Evolutionary conservation across 2,888 invertebrate species (phyloP).

Genomic region (Ecdyonurus torrentis): DNA sequence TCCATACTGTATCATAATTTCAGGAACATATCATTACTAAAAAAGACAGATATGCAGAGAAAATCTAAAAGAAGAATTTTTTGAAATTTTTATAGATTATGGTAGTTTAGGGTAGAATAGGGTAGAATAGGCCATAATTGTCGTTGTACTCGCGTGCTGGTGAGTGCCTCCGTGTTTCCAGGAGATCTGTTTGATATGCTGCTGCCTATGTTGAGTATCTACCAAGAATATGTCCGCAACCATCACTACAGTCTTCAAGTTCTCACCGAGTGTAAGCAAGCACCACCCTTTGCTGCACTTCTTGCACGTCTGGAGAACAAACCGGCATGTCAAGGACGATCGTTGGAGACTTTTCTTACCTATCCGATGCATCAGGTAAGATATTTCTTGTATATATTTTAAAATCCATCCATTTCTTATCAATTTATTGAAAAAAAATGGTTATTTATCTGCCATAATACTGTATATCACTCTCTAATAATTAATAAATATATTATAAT

Average conservation of each 20-base stretch:
- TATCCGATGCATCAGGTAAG: slow-evolving; percentile 88
- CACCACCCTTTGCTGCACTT: slow-evolving; percentile 53
- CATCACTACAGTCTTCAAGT: slow-evolving; percentile 88
- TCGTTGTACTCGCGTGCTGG: neutral
- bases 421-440: too few species aligned
- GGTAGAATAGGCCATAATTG: neutral
- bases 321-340: slow-evolving; percentile 65
- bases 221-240: slow-evolving; percentile 87
- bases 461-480: too few species aligned
- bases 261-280: slow-evolving; percentile 80
- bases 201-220: slow-evolving; percentile 84
- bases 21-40: too few species aligned
- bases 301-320: slow-evolving; percentile 70
- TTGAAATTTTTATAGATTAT: too few species aligned
- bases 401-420: too few species aligned
- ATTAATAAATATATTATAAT: too few species aligned
- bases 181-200: slow-evolving; percentile 91
- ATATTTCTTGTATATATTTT: too few species aligned
- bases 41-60: too few species aligned
- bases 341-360: slow-evolving; percentile 74
- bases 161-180: slow-evolving; percentile 24
- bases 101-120: too few species aligned
- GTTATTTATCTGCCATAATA: too few species aligned
- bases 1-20: too few species aligned
- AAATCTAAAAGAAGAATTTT: too few species aligned